These are phyloP conservation scores for Pollicipes pollicipes DNA, from an alignment of 1,140 invertebrate species.

Conservation along the genomic window DNA sequence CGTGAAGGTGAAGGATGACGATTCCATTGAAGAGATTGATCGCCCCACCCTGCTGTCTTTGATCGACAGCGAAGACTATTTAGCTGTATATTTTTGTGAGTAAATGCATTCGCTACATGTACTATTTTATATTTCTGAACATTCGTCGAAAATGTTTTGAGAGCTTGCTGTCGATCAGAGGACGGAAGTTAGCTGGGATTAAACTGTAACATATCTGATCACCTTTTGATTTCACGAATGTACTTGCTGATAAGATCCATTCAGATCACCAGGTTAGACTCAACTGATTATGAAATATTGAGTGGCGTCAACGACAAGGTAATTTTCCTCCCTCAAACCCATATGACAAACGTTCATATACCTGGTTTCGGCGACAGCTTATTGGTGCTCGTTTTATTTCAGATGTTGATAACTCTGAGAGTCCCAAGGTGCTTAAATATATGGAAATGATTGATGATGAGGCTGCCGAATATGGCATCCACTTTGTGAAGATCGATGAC, in stretches of 20 bases:
- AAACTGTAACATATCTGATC: too few species aligned
- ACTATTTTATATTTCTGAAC: conserved; percentile 8
- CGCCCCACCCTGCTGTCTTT: conserved; percentile 64
- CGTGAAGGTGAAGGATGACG: conserved; percentile 75
- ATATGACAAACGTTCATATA: too few species aligned
- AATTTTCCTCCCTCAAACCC: too few species aligned
- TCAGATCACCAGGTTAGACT: too few species aligned
- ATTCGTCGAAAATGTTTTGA: too few species aligned
- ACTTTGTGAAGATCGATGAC: conserved; percentile 76
- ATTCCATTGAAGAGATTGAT: conserved; percentile 79
- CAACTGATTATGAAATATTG: too few species aligned
- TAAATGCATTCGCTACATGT: conserved; percentile 18
- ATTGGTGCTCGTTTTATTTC: conserved; percentile 10
- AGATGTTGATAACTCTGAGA: conserved; percentile 3
- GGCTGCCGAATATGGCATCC: conserved; percentile 75
- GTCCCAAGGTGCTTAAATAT: background rate
- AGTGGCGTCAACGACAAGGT: too few species aligned
- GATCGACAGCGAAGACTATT: conserved; percentile 77
- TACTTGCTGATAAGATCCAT: too few species aligned
- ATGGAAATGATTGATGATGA: conserved; percentile 82
- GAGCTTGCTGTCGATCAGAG: too few species aligned
- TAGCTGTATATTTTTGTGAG: conserved; percentile 86
- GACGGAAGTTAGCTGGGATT: too few species aligned
- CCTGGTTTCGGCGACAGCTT: too few species aligned
- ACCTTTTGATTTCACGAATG: too few species aligned